Conservation (phyloP, 2,113 vertebrate genomes). For the Genyomyrus donnyi region DNA sequence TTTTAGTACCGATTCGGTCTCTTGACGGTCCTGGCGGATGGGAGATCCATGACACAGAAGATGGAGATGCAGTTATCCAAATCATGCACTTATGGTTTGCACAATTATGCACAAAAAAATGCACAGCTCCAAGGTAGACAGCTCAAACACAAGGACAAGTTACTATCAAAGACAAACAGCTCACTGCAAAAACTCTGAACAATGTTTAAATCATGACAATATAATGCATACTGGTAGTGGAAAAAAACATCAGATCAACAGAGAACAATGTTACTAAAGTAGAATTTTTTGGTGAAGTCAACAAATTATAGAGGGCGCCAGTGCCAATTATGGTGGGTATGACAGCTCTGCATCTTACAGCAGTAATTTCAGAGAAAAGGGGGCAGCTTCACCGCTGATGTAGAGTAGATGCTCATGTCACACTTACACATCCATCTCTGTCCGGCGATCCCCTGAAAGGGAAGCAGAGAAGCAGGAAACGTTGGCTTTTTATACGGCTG, state of each 20-base stretch:
- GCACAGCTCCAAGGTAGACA: background rate
- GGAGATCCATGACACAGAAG: constrained; percentile 32
- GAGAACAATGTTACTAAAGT: background rate
- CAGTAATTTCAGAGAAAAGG: background rate
- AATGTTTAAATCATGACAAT: background rate
- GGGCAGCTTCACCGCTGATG: background rate
- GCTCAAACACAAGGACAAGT: background rate
- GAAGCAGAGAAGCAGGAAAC: background rate
- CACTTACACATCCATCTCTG: constrained; percentile 92
- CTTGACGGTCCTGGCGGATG: constrained; percentile 51
- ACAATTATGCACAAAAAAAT: background rate
- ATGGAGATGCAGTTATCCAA: constrained; percentile 25
- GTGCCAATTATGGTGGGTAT: background rate
- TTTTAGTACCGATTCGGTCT: constrained; percentile 57
- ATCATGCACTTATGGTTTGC: background rate
- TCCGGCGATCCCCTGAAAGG: constrained; percentile 84
- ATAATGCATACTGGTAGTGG: background rate
- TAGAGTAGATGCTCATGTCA: background rate
- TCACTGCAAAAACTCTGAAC: background rate
- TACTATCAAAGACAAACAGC: background rate
- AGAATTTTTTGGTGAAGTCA: background rate
- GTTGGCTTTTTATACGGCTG: background rate
- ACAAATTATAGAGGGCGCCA: background rate
- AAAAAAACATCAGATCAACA: background rate
- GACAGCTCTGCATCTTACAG: background rate